Percentiles rank a stretch among this genome's conserved stretches.
Evolutionary conservation across 2,113 vertebrate genomes (phyloP).

Genomic region (Urocynchramus pylzowi): DNA sequence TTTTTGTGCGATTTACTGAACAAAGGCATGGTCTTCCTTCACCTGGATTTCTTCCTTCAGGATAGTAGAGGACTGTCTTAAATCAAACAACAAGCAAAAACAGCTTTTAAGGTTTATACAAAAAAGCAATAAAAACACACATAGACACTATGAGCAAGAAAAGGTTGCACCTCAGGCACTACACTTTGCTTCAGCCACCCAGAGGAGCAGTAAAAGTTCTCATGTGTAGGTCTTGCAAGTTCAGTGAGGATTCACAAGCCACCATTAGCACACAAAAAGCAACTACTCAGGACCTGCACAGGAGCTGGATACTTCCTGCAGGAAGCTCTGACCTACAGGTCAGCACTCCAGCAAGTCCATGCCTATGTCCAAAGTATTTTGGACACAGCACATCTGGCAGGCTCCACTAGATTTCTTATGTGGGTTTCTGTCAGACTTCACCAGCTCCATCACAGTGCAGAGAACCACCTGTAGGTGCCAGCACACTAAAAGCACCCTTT

Average conservation of each 20-base stretch:
- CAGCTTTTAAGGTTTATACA: not conserved
- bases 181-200: not conserved
- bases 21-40: conserved; percentile 83
- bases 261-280: not conserved
- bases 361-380: not conserved
- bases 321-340: not conserved
- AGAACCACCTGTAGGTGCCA: not conserved
- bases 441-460: not conserved
- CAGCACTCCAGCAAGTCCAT: not conserved
- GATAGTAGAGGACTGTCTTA: conserved; percentile 47
- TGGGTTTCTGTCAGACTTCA: not conserved
- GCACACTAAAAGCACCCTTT: not conserved
- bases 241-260: not conserved
- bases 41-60: conserved; percentile 59
- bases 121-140: not conserved
- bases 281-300: not conserved
- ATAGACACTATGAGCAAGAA: not conserved
- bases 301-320: not conserved
- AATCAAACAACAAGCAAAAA: conserved; percentile 38
- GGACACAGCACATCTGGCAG: not conserved
- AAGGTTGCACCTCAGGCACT: not conserved
- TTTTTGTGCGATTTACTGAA: conserved; percentile 97
- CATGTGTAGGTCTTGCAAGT: not conserved
- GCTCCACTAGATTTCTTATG: not conserved
- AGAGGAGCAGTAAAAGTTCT: not conserved